These are phyloP conservation scores for Orthosia incerta DNA, from an alignment of 2,888 invertebrate genomes.

Conservation along the genomic window DNA sequence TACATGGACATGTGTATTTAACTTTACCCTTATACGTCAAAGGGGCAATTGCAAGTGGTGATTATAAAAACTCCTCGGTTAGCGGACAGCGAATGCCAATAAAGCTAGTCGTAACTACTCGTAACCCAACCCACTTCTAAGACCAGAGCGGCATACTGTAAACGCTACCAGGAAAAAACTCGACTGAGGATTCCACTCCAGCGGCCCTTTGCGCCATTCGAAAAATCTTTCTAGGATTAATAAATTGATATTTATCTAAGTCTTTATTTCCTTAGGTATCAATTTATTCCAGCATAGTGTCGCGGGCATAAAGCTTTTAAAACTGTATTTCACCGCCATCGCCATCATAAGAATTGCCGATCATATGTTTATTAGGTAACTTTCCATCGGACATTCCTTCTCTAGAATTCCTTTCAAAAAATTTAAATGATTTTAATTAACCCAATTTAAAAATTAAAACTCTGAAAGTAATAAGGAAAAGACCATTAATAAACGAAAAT, in stretches of 20 bases:
- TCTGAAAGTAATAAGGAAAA: constrained; percentile 46
- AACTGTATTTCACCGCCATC: neutral
- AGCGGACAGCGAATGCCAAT: constrained; percentile 75
- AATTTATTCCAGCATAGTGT: neutral
- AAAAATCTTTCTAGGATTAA: constrained; percentile 34
- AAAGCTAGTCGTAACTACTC: constrained; percentile 80
- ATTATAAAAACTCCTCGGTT: constrained; percentile 73
- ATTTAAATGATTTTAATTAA: constrained; percentile 42
- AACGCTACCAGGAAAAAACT: constrained; percentile 84
- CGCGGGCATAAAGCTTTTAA: neutral
- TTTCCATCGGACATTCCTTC: neutral
- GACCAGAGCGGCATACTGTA: constrained; percentile 77
- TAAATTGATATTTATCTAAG: constrained; percentile 1
- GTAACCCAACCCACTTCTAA: constrained; percentile 80
- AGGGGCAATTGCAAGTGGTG: constrained; percentile 70
- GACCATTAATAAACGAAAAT: constrained; percentile 53
- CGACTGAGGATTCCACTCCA: constrained; percentile 75
- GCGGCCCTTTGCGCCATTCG: constrained; percentile 61
- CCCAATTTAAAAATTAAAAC: constrained; percentile 41
- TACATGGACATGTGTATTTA: constrained; percentile 70
- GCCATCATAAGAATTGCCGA: neutral
- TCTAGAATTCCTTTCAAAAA: constrained; percentile 3
- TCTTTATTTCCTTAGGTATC: neutral
- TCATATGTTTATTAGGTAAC: constrained; percentile 9
- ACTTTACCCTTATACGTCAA: constrained; percentile 72